phyloP scores from a whole-genome alignment of 92 coral and sea anemone species.

The Isaurus tuberculatus region DNA sequence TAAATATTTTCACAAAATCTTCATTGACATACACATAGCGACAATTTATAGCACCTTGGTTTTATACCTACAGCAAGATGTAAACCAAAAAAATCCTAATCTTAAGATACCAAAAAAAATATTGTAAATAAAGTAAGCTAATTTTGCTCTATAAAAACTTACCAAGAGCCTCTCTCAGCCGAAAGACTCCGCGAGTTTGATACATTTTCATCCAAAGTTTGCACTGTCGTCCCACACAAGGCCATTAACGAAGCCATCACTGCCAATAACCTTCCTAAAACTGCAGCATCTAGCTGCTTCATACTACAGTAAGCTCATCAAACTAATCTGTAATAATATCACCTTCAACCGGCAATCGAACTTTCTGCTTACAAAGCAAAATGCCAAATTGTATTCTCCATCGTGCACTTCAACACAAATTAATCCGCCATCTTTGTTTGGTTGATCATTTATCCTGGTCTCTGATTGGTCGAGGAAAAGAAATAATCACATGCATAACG shows the following conservation, averaged over 20 bases:
- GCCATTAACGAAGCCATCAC: slow-evolving; percentile 35
- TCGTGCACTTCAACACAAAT: neutral
- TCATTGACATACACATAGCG: too few species aligned
- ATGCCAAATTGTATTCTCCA: neutral
- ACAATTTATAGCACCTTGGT: too few species aligned
- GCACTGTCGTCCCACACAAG: slow-evolving; percentile 27
- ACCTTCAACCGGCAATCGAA: neutral
- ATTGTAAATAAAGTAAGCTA: neutral
- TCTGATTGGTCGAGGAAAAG: slow-evolving; percentile 17
- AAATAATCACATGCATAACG: slow-evolving; percentile 35
- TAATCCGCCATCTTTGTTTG: slow-evolving; percentile 44
- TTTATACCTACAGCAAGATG: neutral
- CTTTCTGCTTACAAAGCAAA: neutral
- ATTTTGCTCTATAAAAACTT: neutral
- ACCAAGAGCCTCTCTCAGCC: slow-evolving; percentile 41
- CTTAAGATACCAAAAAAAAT: neutral
- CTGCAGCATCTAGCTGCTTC: slow-evolving; percentile 47
- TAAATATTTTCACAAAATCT: too few species aligned
- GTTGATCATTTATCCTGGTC: neutral
- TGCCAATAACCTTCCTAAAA: neutral
- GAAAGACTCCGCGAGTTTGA: slow-evolving; percentile 41
- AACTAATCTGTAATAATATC: neutral
- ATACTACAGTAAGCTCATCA: slow-evolving; percentile 18
- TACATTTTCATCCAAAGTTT: slow-evolving; percentile 16
- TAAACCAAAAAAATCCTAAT: neutral